Conservation (phyloP, 1,140 invertebrate genomes). For the Augochlora pura region DNA sequence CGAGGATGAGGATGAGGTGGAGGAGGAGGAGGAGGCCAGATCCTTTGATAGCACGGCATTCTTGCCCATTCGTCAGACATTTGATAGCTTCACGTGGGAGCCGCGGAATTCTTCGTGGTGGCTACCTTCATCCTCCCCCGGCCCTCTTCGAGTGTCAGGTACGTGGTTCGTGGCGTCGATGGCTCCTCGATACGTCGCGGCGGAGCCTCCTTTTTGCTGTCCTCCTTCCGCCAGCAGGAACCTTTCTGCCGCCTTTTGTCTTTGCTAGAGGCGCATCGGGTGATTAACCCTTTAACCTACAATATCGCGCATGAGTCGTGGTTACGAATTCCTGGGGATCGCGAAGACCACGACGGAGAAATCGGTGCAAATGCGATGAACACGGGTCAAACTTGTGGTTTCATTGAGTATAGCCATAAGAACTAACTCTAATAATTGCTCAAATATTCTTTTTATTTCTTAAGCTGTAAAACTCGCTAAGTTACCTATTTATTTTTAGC, state of each 20-base stretch:
- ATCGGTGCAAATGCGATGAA: too few relatives aligned
- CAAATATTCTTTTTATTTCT: too few relatives aligned
- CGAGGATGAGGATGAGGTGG: constrained; percentile 37
- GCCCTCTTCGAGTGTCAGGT: constrained; percentile 50
- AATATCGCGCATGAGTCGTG: too few relatives aligned
- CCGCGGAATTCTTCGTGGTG: constrained; percentile 69
- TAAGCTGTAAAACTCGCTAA: too few relatives aligned
- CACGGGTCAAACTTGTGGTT: too few relatives aligned
- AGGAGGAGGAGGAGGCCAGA: constrained; percentile 64
- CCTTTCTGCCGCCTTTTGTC: neutral
- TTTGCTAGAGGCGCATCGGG: neutral
- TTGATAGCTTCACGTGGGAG: constrained; percentile 79
- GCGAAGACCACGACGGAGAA: too few relatives aligned
- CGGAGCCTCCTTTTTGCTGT: constrained; percentile 6
- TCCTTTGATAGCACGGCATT: constrained; percentile 78
- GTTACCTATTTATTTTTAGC: too few relatives aligned
- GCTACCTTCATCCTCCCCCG: constrained; percentile 53
- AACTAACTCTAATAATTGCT: too few relatives aligned
- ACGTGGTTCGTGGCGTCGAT: constrained; percentile 54
- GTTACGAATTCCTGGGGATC: too few relatives aligned
- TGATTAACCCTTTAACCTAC: neutral
- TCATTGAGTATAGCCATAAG: too few relatives aligned
- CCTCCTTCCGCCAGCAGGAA: neutral
- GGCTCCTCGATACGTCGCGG: constrained; percentile 47
- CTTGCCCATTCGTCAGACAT: constrained; percentile 79